Percentiles rank a stretch among this genome's conserved stretches.
These are phyloP conservation scores for Cherax quadricarinatus DNA, from an alignment of 1,140 invertebrate species.

Conservation along the genomic window DNA sequence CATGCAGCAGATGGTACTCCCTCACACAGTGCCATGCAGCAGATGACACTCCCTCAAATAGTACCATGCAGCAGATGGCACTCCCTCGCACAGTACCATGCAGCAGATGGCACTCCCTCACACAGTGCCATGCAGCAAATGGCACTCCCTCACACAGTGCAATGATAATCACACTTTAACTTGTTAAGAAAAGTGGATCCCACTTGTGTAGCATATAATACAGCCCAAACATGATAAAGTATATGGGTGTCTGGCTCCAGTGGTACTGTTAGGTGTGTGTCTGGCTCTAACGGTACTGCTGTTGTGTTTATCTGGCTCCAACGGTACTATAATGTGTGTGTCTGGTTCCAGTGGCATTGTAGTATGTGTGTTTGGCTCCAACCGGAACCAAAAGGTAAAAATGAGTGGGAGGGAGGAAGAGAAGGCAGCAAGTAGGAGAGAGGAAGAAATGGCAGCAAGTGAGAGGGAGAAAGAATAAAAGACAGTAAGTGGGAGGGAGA, in stretches of 20 bases:
- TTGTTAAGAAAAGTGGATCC: not conserved
- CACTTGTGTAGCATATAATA: not conserved
- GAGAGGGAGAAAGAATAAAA: not conserved
- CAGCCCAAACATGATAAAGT: not conserved
- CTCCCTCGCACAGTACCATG: too few relatives aligned
- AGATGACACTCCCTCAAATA: too few relatives aligned
- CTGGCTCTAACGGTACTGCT: too few relatives aligned
- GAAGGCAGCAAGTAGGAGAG: not conserved
- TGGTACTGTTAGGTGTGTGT: too few relatives aligned
- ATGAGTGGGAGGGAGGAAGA: not conserved
- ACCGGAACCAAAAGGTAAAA: not conserved
- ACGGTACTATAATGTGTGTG: too few relatives aligned
- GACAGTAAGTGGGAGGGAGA: not conserved
- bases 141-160: not conserved
- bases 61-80: too few relatives aligned
- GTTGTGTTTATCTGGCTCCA: too few relatives aligned
- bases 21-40: not conserved
- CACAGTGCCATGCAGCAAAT: not conserved
- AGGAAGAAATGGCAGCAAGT: not conserved
- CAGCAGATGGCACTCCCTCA: too few relatives aligned
- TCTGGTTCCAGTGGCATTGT: too few relatives aligned
- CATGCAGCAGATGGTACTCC: too few relatives aligned
- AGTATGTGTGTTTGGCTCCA: too few relatives aligned
- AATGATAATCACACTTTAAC: not conserved
- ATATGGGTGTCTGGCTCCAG: not conserved